phyloP scores from a whole-genome alignment of 2,888 invertebrate genomes.

The Drosophila aldrichi region DNA sequence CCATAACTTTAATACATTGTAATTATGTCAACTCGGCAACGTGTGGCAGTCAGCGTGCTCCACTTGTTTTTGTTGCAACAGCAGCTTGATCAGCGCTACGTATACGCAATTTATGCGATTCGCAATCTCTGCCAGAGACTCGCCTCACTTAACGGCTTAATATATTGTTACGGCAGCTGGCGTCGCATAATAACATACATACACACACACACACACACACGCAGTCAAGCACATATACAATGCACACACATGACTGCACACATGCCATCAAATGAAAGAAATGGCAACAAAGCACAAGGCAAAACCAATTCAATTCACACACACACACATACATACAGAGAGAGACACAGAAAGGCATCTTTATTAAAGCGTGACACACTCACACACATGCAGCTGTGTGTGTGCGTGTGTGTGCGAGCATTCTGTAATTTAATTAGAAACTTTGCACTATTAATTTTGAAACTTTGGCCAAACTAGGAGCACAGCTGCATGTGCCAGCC shows the following conservation, averaged over 20 bases:
- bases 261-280: conserved; percentile 49
- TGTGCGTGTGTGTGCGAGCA: conserved; percentile 31
- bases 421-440: conserved; percentile 83
- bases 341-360: conserved; percentile 20
- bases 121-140: conserved; percentile 64
- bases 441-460: conserved; percentile 82
- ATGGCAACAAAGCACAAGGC: conserved; percentile 51
- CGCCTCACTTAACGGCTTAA: conserved; percentile 79
- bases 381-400: conserved; percentile 22
- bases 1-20: conserved; percentile 75
- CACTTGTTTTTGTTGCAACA: conserved; percentile 13
- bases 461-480: conserved; percentile 75
- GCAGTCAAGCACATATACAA: conserved; percentile 12
- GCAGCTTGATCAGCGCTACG: conserved; percentile 48
- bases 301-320: conserved; percentile 57
- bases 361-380: conserved; percentile 39
- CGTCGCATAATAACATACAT: conserved; percentile 56
- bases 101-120: conserved; percentile 66
- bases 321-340: conserved; percentile 8
- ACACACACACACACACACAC: conserved; percentile 20
- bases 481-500: conserved; percentile 54
- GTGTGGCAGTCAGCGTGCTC: conserved; percentile 12
- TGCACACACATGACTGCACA: conserved; percentile 35
- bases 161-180: conserved; percentile 76
- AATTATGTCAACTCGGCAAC: conserved; percentile 70